Evolutionary conservation across 2,797 vertebrate genomes (phyloP), one percentile per base, ranked within the genome.

Genomic region (Phoeniculus purpureus): DNA sequence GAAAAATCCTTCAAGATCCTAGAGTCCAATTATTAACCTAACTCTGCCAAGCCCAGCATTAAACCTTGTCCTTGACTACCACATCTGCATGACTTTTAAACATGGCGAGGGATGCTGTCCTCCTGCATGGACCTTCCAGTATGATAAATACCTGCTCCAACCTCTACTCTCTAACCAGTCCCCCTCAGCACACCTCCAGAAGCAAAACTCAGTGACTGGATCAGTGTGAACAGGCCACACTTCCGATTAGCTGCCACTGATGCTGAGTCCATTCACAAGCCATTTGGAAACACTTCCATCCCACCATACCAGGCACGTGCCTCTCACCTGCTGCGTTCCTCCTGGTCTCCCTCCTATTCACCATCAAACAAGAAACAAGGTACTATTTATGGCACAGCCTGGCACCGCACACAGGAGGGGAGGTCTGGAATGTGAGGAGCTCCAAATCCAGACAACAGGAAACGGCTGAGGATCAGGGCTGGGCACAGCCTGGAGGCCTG

Each of bases 361-460:
- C 81, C 12, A 40, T 31, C 75, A 73, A 43, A 54, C 0, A 0
- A 45, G 32, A 89, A 83, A 76, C 74, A 80, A 19, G 8, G 54
- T 3, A 55, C 21, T 90, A 74, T 80, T 94, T 72, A 93, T 65
- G 85, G 79, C 72, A 13, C 52, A 50, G 79, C 85, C 51, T 95
- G 94, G 79, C 81, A 92, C 15, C 62, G 37, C 40, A 37, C 32
- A 37, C 0, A 40, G 81, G 79, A 87, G 37, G 85, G 68, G 23
- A 92, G 56, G 79, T 92, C 84, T 90, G 92, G 94, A 93, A 94
- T 94, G 61, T 60, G 84, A 93, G 47, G 85, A 92, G 56, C 79
- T 58, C 51, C 27, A 29, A 68, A 62, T 81, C 92, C 92, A 94
- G 93, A 90, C 87, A 90, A 92, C 90, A 94, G 94, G 95, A 96